Evolutionary conservation across 2,113 vertebrate genomes (phyloP).

Genomic region (Solenodon paradoxus): DNA sequence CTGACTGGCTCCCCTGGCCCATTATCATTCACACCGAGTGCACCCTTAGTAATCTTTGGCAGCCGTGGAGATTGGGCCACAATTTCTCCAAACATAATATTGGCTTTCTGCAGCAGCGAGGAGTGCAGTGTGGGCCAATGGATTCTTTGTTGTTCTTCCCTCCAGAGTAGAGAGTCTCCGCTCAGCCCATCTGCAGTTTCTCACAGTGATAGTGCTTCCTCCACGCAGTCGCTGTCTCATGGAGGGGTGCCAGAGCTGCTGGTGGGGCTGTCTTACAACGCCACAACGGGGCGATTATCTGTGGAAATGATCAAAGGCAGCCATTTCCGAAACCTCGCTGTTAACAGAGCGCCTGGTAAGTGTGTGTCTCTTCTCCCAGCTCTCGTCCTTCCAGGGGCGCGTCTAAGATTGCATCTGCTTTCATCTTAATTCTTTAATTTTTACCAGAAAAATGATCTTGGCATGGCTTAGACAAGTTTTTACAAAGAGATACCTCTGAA

Average conservation of each 20-base stretch:
- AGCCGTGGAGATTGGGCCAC: constrained; percentile 62
- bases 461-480: neutral
- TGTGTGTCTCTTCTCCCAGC: constrained; percentile 9
- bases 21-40: constrained; percentile 71
- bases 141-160: constrained; percentile 74
- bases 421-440: constrained; percentile 12
- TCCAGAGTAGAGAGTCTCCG: constrained; percentile 91
- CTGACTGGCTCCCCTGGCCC: constrained; percentile 26
- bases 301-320: constrained; percentile 99
- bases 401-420: neutral
- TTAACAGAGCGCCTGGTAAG: constrained; percentile 94
- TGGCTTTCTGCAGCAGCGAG: constrained; percentile 49
- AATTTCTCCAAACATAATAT: constrained; percentile 71
- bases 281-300: constrained; percentile 95
- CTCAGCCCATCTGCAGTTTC: constrained; percentile 90
- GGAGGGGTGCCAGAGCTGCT: constrained; percentile 95
- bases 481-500: neutral
- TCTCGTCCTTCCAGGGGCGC: neutral
- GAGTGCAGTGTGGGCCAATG: constrained; percentile 71
- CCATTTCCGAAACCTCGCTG: constrained; percentile 94
- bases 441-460: neutral
- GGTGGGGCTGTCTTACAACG: constrained; percentile 93
- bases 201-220: constrained; percentile 92
- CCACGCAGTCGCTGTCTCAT: constrained; percentile 93
- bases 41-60: constrained; percentile 71